phyloP scores from a whole-genome alignment of 1,140 invertebrate species.

The Meteorus sp. region DNA sequence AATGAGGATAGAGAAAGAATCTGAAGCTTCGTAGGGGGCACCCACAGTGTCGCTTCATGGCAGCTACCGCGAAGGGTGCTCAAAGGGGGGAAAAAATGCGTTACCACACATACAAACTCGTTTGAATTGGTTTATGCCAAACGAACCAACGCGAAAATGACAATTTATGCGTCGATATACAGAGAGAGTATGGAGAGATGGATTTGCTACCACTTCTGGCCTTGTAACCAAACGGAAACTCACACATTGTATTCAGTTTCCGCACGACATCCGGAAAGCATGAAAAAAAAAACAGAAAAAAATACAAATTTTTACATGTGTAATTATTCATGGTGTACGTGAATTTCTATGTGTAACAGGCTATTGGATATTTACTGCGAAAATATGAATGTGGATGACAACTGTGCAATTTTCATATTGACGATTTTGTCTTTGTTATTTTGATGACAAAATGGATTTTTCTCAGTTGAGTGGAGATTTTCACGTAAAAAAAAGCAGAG shows the following conservation, averaged over 20 bases:
- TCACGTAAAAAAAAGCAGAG: no score
- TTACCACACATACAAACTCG: no score
- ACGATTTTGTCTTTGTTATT: no score
- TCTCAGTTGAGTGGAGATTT: no score
- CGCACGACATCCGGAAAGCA: slow-evolving; percentile 57
- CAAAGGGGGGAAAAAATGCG: slow-evolving; percentile 21
- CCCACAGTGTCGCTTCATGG: background rate
- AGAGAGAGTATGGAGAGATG: slow-evolving; percentile 10
- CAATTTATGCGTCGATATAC: background rate
- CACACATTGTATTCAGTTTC: slow-evolving; percentile 53
- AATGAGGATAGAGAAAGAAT: slow-evolving; percentile 2
- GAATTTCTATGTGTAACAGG: no score
- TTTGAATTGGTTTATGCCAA: background rate
- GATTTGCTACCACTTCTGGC: slow-evolving; percentile 50
- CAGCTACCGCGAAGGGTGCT: slow-evolving; percentile 18
- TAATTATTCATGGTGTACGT: no score
- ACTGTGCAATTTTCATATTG: no score
- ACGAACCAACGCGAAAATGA: background rate
- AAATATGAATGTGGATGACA: no score
- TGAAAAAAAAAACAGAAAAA: no score
- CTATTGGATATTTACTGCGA: no score
- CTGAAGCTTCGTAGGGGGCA: slow-evolving; percentile 19
- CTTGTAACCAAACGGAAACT: slow-evolving; percentile 52
- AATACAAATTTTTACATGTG: no score
- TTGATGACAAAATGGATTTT: no score